A percentile compares a stretch with the other conserved stretches of the same genome.
phyloP scores from a whole-genome alignment of 2,888 invertebrate species.

The Sturmia bella region DNA sequence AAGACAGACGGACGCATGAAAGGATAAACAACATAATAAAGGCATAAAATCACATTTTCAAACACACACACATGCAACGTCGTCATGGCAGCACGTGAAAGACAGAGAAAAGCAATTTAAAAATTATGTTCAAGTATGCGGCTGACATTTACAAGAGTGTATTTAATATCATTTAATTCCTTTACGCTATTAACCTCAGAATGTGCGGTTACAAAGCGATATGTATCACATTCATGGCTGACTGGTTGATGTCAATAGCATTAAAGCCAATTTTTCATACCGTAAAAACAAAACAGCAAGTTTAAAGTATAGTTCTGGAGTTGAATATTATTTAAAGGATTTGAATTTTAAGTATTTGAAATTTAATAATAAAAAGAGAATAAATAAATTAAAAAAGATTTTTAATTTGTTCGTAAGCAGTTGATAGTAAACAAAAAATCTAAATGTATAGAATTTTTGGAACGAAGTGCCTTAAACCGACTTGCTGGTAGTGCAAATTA shows the following conservation, averaged over 20 bases:
- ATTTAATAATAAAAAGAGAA: too few relatives aligned
- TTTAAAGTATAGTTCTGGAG: background rate
- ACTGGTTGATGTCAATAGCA: conserved; percentile 12
- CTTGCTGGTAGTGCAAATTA: too few relatives aligned
- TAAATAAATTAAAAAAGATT: too few relatives aligned
- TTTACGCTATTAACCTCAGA: conserved; percentile 54
- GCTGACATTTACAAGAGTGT: conserved; percentile 52
- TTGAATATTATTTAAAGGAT: too few relatives aligned
- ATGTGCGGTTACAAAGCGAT: conserved; percentile 13
- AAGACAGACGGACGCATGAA: background rate
- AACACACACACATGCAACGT: background rate
- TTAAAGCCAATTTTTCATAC: conserved; percentile 18
- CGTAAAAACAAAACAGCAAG: background rate
- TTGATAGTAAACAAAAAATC: too few relatives aligned
- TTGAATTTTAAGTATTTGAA: too few relatives aligned
- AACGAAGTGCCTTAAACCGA: too few relatives aligned
- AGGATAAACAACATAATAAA: background rate
- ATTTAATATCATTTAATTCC: conserved; percentile 57
- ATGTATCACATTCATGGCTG: background rate
- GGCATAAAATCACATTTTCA: background rate
- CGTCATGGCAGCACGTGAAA: background rate
- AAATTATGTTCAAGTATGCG: conserved; percentile 57
- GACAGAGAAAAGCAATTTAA: background rate
- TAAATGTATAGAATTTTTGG: too few relatives aligned
- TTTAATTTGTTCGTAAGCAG: too few relatives aligned